Percentiles rank a stretch among this genome's conserved stretches.
Evolutionary conservation across 2,113 vertebrate genomes (phyloP).

Genomic region (Stegastes partitus): DNA sequence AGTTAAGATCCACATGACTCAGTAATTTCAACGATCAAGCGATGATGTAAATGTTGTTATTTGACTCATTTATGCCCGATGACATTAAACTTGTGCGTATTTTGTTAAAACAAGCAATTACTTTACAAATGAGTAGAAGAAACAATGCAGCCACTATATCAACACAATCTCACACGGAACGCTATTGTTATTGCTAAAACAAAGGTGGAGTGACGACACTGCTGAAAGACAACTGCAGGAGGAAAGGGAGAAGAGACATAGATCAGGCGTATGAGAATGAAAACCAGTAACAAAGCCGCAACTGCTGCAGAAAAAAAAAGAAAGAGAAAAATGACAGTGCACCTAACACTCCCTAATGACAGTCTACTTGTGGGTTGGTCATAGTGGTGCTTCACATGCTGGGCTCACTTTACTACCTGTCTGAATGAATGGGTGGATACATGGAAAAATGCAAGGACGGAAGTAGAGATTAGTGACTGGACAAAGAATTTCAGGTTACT

Average conservation of each 20-base stretch:
- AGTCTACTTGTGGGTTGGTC: slow-evolving; percentile 17
- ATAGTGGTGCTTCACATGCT: slow-evolving; percentile 29
- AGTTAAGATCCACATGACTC: slow-evolving; percentile 4
- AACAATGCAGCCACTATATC: slow-evolving; percentile 70
- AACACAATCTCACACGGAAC: background rate
- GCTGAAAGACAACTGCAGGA: slow-evolving; percentile 6
- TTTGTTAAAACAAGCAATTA: slow-evolving; percentile 9
- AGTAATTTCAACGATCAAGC: background rate
- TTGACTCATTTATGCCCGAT: slow-evolving; percentile 18
- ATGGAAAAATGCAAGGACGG: background rate
- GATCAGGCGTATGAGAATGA: background rate
- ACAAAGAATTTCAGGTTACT: background rate
- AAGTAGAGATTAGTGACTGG: background rate
- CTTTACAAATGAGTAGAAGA: slow-evolving; percentile 33
- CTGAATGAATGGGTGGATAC: slow-evolving; percentile 23
- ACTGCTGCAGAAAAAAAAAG: slow-evolving; percentile 22
- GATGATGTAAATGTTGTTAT: slow-evolving; percentile 19
- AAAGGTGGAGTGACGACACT: slow-evolving; percentile 24
- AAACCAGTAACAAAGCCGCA: slow-evolving; percentile 5
- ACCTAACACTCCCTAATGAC: background rate
- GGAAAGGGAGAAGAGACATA: background rate
- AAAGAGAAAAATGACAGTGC: slow-evolving; percentile 28
- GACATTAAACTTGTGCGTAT: background rate
- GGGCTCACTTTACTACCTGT: slow-evolving; percentile 20
- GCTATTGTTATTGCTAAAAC: slow-evolving; percentile 52